Base-by-base conservation (phyloP, 2,888 invertebrate genomes). In the Fragum fragum region DNA sequence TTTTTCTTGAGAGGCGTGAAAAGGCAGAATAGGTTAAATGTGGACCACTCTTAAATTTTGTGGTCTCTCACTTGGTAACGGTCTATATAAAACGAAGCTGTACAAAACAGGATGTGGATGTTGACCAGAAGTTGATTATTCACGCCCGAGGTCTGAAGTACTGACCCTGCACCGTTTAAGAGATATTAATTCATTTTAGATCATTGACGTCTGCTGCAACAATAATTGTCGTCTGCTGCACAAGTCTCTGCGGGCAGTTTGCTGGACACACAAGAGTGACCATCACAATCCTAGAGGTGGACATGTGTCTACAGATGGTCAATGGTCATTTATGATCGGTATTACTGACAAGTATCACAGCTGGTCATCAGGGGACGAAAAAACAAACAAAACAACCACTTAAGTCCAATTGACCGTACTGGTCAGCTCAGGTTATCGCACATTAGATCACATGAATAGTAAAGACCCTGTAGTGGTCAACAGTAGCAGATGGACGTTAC, bases 231-330 rank as follows among this genome's bases (percentile, higher is more conserved):
- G 42, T 66, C 66, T 66, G 66, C 66, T 66, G 66, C 42, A 42
- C 66, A 42, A 21, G 66, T 42, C 42, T 21, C 66, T 36, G 21
- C 32, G 42, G 66, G 66, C 66, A 42, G 42, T 39, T 16, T 66
- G 42, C 28, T 26, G 21, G 42, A 66, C 66, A 66, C 42, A 66
- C 66, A 66, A 23, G 66, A 66, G 66, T 66, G 66, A 66, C 66
- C 66, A 21, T 42, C 26, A 26, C 42, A 18, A 42, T 66, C 21
- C 36, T 66, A 66, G 42, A 39, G 66, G 14, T n/a, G 57, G 66
- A 66, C 76, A 77, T 73, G 70, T 78, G 82, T 68, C 82, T 68
- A 74, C 83, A 85, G 85, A 85, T 85, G 85, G 73, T 77, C 81
- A 68, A 59, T 72, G 79, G 81, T 81, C 85, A 85, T 85, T 81